Percentiles rank a stretch among this genome's conserved stretches.
These are phyloP conservation scores for Atta cephalotes DNA, from an alignment of 1,140 invertebrate species.

Conservation along the genomic window DNA sequence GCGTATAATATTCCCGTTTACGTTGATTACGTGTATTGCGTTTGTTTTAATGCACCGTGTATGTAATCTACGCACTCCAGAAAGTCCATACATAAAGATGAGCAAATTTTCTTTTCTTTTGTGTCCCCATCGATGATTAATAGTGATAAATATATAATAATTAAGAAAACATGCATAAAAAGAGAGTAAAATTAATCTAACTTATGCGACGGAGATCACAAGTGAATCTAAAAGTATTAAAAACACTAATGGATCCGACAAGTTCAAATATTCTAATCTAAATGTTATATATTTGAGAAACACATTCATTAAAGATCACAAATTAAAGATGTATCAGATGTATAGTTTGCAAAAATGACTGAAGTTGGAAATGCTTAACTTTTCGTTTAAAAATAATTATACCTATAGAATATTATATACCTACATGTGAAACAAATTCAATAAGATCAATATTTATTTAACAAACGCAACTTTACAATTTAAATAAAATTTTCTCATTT, in stretches of 20 bases:
- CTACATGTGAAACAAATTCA: too few species aligned
- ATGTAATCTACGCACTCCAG: background rate
- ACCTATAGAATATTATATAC: too few species aligned
- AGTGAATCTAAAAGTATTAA: background rate
- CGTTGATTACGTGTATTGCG: slow-evolving; percentile 10
- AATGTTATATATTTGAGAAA: background rate
- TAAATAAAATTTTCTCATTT: too few species aligned
- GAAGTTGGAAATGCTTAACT: too few species aligned
- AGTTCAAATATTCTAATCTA: background rate
- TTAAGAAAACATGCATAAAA: slow-evolving; percentile 2
- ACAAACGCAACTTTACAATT: too few species aligned
- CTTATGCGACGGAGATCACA: background rate
- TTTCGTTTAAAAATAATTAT: too few species aligned
- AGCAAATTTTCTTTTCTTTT: slow-evolving; percentile 9
- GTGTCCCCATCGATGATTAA: background rate
- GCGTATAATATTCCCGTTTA: slow-evolving; percentile 54
- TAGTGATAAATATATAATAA: slow-evolving; percentile 9
- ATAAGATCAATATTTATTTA: too few species aligned
- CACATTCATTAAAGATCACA: background rate
- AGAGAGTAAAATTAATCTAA: background rate
- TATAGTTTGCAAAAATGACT: too few species aligned
- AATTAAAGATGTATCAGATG: background rate
- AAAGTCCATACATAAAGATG: slow-evolving; percentile 40
- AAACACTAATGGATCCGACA: background rate
- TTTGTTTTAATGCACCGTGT: slow-evolving; percentile 27